Evolutionary conservation across 1,140 invertebrate genomes (phyloP), one percentile per base, ranked within the genome.

Genomic region (Neelides sp.): DNA sequence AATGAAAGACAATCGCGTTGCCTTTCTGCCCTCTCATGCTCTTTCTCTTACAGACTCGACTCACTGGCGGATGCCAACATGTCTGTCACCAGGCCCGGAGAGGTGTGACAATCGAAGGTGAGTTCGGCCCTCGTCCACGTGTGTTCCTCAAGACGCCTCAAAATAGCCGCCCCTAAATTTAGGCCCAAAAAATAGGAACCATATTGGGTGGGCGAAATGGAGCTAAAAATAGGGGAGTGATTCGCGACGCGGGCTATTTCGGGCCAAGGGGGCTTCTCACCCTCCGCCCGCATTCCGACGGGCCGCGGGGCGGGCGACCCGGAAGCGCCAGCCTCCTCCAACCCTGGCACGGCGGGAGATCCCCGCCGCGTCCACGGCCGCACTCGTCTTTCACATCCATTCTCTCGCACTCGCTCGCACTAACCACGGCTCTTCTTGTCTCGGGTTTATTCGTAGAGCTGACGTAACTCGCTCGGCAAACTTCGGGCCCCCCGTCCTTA

Each of bases 191-290:
- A 57, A 60, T 54, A 57, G 58, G 44, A 60, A 60, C 58, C 58
- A 60, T 56, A 60, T 51, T 57, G 54, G 58, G 58, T 60, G 58
- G 58, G 58, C 58, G 58, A 60, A 54, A 54, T 44, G 39, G 42
- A 30, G 20, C 58, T 57, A 60, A 60, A 60, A 60, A 60, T 60
- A 60, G 52, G 54, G 36, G 34, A 34, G 57, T 54, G 58, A 60
- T 60, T 60, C 58, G 54, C 55, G 57, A 60, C 54, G n/a, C n/a
- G n/a, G n/a, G 55, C 45, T 60, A 60, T 60, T 60, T 60, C 45
- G 46, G 54, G 42, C 44, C 27, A 12, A 46, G 15, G 10, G 44
- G 26, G 10, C 4, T 22, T 5, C 10, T 43, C n/a, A 32, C 28
- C n/a, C n/a, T n/a, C n/a, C n/a, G n/a, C n/a, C n/a, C n/a, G n/a